These are phyloP conservation scores for Papilio polytes DNA, from an alignment of 1,140 invertebrate genomes.

Conservation along the genomic window DNA sequence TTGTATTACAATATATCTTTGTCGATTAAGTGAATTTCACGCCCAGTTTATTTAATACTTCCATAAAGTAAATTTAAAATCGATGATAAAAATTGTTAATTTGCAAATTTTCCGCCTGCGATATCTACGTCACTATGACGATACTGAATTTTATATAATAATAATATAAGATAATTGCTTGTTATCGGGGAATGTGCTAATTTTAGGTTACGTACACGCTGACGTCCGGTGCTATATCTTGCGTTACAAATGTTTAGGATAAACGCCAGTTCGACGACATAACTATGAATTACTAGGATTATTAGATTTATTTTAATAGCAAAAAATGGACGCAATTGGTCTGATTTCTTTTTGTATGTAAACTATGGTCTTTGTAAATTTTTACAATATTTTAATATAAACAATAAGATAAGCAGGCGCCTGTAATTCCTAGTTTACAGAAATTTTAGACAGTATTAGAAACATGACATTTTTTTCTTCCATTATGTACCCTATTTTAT, in stretches of 20 bases:
- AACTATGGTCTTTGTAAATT: too few species aligned
- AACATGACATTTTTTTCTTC: too few species aligned
- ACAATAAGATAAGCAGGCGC: too few species aligned
- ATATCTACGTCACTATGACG: slow-evolving; percentile 2
- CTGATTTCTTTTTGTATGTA: too few species aligned
- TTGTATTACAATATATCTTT: too few species aligned
- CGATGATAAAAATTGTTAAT: neutral
- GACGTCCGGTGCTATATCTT: neutral
- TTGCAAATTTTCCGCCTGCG: neutral
- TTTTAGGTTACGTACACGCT: slow-evolving; percentile 19
- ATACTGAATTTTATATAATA: neutral
- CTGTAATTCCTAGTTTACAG: too few species aligned
- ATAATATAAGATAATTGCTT: neutral
- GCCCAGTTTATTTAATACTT: neutral
- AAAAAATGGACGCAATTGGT: too few species aligned
- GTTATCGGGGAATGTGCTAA: neutral
- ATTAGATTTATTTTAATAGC: too few species aligned
- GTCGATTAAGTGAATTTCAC: neutral
- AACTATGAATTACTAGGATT: neutral
- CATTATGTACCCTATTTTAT: too few species aligned
- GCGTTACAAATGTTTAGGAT: neutral
- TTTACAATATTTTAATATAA: too few species aligned
- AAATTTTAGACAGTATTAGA: too few species aligned
- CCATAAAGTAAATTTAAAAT: neutral
- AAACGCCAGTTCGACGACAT: neutral